These are phyloP conservation scores for Pituophis catenifer DNA, from an alignment of 2,113 vertebrate genomes.

Conservation along the genomic window DNA sequence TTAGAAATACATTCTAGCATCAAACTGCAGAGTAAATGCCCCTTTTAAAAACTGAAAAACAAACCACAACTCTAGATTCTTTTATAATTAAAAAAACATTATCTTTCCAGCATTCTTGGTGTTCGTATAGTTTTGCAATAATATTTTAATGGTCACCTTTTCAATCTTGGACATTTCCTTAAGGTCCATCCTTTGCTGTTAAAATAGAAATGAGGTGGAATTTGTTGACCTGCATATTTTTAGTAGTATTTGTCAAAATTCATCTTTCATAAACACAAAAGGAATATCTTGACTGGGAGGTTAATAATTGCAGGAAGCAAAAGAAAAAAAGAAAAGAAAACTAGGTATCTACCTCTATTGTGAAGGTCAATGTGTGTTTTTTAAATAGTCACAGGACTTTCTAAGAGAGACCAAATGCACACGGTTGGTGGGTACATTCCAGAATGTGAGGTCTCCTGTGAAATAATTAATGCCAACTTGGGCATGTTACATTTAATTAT, in stretches of 20 bases:
- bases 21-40: slow-evolving; percentile 7
- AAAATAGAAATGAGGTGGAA: not conserved
- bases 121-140: not conserved
- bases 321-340: not conserved
- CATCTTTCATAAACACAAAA: not conserved
- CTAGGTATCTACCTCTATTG: not conserved
- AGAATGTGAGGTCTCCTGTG: not conserved
- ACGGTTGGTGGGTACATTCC: not conserved
- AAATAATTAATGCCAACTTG: not conserved
- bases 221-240: not conserved
- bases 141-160: not conserved
- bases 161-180: not conserved
- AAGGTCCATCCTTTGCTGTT: not conserved
- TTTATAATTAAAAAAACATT: not conserved
- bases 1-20: slow-evolving; percentile 35
- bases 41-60: not conserved
- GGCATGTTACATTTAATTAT: not conserved
- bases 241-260: not conserved
- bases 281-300: not conserved
- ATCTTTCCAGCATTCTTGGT: not conserved
- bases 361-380: not conserved
- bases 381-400: not conserved
- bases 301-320: not conserved
- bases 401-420: not conserved
- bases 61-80: not conserved